Evolutionary conservation across 2,888 invertebrate species (phyloP).

Genomic region (Apotomis betuletana): DNA sequence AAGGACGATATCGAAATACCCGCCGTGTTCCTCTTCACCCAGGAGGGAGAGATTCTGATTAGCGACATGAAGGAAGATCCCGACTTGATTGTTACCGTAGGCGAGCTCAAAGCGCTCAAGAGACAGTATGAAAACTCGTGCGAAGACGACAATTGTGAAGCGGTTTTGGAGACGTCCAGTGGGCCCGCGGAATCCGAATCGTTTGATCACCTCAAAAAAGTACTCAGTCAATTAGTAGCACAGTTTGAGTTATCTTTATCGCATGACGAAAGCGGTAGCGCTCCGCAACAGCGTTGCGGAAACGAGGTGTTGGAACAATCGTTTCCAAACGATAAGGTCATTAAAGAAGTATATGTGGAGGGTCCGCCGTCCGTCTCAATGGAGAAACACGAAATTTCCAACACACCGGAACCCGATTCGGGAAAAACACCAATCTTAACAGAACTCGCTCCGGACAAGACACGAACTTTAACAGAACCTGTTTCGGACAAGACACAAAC

Average conservation of each 20-base stretch:
- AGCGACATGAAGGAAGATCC: conserved; percentile 83
- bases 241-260: conserved; percentile 70
- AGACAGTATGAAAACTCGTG: conserved; percentile 58
- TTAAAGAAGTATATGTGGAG: conserved; percentile 21
- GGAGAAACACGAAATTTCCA: background rate
- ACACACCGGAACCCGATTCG: background rate
- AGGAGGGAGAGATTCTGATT: conserved; percentile 88
- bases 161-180: conserved; percentile 50
- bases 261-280: conserved; percentile 52
- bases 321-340: conserved; percentile 49
- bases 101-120: conserved; percentile 74
- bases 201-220: conserved; percentile 75
- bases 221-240: conserved; percentile 68
- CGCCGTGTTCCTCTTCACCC: conserved; percentile 93
- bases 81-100: conserved; percentile 80
- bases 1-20: conserved; percentile 93
- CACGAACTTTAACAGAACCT: background rate
- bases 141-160: conserved; percentile 59
- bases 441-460: no score
- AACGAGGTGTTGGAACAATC: conserved; percentile 48
- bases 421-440: no score
- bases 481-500: conserved; percentile 7
- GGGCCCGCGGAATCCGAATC: conserved; percentile 61
- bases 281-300: conserved; percentile 40
- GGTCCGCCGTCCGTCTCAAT: background rate